phyloP scores from a whole-genome alignment of 92 coral and sea anemone species.

The Desmophyllum pertusum region DNA sequence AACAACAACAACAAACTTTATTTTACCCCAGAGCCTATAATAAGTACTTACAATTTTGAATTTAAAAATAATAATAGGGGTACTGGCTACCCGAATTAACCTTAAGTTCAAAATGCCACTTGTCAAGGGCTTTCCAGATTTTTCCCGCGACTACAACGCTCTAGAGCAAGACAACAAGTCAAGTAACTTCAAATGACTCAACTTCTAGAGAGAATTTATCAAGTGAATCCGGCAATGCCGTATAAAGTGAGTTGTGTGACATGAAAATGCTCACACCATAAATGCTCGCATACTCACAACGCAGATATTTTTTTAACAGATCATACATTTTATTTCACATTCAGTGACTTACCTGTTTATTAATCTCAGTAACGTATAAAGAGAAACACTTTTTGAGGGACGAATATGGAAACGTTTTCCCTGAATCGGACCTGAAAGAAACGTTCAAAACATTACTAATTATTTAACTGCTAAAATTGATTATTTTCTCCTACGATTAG shows the following conservation, averaged over 20 bases:
- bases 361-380: constrained; percentile 55
- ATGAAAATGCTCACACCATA: background rate
- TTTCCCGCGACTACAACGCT: background rate
- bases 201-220: background rate
- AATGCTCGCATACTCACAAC: background rate
- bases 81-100: no score
- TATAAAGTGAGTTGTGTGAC: background rate
- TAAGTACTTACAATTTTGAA: no score
- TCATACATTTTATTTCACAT: background rate
- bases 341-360: constrained; percentile 61
- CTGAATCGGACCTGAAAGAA: constrained; percentile 18
- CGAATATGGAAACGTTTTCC: constrained; percentile 46
- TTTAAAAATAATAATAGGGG: no score
- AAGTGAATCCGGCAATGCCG: no score
- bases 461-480: no score
- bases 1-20: no score
- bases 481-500: no score
- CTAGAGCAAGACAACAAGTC: background rate
- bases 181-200: no score
- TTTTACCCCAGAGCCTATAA: no score
- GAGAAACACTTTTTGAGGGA: constrained; percentile 61
- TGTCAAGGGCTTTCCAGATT: no score
- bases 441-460: background rate
- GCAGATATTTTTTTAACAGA: no score
- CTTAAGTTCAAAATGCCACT: no score